Evolutionary conservation across 2,113 vertebrate genomes (phyloP).

Genomic region (Nannospalax galili): DNA sequence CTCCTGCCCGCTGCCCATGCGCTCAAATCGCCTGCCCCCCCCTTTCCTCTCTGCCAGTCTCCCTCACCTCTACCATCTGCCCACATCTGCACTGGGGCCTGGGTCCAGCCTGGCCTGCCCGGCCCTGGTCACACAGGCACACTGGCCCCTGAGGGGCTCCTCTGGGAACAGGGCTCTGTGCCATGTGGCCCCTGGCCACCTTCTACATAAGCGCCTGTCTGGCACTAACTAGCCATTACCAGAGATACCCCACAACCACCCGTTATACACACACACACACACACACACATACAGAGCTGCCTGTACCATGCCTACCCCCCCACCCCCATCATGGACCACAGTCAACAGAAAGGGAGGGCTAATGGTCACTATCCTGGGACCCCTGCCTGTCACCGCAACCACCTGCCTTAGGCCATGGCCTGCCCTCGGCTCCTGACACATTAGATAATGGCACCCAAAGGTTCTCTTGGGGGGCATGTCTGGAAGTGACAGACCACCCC

Average conservation of each 20-base stretch:
- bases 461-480: background rate
- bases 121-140: background rate
- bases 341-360: background rate
- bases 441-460: background rate
- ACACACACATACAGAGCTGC: background rate
- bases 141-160: slow-evolving; percentile 4
- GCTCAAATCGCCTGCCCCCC: background rate
- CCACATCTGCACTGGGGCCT: background rate
- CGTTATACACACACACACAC: background rate
- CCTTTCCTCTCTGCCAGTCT: background rate
- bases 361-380: background rate
- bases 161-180: background rate
- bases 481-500: background rate
- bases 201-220: background rate
- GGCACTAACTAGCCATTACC: background rate
- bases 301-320: background rate
- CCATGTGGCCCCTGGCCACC: background rate
- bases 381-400: background rate
- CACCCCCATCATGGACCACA: rapidly evolving
- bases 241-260: background rate
- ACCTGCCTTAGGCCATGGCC: background rate
- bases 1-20: background rate
- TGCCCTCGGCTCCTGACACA: background rate
- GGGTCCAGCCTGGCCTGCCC: slow-evolving; percentile 57
- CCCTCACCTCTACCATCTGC: no score